Percentiles rank a stretch among this genome's conserved stretches.
Evolutionary conservation across 2,113 vertebrate species (phyloP).

Genomic region (Cichladusa arquata): DNA sequence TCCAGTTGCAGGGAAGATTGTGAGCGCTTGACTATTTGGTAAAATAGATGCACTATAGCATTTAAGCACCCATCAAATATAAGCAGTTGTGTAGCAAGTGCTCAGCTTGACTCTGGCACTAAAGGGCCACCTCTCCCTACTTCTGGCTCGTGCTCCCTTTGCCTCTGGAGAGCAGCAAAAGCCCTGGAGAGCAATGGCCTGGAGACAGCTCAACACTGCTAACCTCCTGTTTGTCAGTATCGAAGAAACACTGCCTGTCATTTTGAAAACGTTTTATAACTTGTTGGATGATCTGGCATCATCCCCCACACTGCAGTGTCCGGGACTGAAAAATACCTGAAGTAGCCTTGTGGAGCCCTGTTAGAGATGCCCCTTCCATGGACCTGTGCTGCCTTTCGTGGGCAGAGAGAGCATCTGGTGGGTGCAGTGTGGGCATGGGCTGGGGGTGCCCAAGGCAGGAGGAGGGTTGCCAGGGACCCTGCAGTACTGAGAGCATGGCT

Average conservation of each 20-base stretch:
- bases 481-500: accelerated
- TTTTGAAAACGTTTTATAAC: neutral
- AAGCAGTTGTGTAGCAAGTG: neutral
- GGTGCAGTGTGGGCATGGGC: accelerated
- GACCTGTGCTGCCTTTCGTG: neutral
- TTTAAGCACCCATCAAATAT: neutral
- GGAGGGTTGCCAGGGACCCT: neutral
- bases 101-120: neutral
- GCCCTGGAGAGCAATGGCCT: neutral
- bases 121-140: neutral
- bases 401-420: accelerated
- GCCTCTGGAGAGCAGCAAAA: neutral
- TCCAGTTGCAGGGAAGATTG: neutral
- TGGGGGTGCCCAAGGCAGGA: too few species aligned
- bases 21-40: neutral
- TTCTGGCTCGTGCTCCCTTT: neutral
- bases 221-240: neutral
- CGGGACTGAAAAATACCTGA: neutral
- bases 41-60: neutral
- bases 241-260: neutral
- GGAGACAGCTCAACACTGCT: neutral
- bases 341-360: accelerated
- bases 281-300: neutral
- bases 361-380: neutral
- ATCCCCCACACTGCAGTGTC: neutral